Evolutionary conservation across 2,113 vertebrate species (phyloP).

Genomic region (Cyprinus carpio): DNA sequence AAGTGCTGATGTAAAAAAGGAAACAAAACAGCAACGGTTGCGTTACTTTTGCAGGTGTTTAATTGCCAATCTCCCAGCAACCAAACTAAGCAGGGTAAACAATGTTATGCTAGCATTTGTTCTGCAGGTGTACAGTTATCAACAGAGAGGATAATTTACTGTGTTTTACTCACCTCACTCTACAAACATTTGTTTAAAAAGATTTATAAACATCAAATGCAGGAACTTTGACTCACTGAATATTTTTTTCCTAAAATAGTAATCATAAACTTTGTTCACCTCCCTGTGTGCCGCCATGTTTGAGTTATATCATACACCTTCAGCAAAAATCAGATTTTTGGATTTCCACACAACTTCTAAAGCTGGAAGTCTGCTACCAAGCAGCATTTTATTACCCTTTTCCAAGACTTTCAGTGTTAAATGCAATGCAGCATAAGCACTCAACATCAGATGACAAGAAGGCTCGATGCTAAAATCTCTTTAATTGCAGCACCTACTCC

Average conservation of each 20-base stretch:
- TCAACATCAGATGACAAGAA: not conserved
- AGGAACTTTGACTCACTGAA: not conserved
- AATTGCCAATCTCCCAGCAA: not conserved
- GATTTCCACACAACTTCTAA: not conserved
- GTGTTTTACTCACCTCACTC: not conserved
- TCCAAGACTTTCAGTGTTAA: not conserved
- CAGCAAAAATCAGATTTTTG: not conserved
- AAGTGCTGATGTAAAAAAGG: too few species aligned
- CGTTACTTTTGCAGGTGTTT: not conserved
- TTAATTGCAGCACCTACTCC: slow-evolving; percentile 38
- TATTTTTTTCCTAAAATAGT: not conserved
- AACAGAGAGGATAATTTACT: not conserved
- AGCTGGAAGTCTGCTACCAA: not conserved
- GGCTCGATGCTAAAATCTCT: slow-evolving; percentile 12
- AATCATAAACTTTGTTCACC: not conserved
- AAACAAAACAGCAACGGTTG: not conserved
- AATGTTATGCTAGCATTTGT: not conserved
- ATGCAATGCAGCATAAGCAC: not conserved
- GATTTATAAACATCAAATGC: not conserved
- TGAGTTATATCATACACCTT: not conserved
- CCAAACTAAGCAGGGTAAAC: not conserved
- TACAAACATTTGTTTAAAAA: not conserved
- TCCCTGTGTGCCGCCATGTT: not conserved
- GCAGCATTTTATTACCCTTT: not conserved
- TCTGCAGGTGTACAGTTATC: not conserved